phyloP scores from a whole-genome alignment of 23 tunicate genomes.

The Ascidia mentula region DNA sequence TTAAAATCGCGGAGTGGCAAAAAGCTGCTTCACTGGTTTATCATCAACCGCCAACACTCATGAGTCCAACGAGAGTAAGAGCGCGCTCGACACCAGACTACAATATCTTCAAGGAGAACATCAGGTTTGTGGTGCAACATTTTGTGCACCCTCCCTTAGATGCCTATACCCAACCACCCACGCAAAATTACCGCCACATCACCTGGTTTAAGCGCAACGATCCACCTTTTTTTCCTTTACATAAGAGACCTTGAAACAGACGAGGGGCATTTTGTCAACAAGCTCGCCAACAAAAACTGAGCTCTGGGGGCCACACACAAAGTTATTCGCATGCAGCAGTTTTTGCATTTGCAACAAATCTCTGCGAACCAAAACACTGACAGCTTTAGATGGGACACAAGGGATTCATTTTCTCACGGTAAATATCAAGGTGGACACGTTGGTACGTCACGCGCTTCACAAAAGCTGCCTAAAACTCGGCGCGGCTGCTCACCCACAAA shows the following conservation, averaged over 20 bases:
- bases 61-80: constrained; percentile 56
- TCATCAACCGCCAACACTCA: constrained; percentile 24
- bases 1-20: constrained; percentile 2
- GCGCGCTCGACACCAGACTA: constrained; percentile 49
- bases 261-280: not conserved
- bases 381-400: not conserved
- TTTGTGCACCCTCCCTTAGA: not conserved
- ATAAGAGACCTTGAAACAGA: not conserved
- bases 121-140: constrained; percentile 36
- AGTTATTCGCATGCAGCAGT: not conserved
- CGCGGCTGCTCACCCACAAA: not conserved
- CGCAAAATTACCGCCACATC: not conserved
- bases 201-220: no score
- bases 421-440: not conserved
- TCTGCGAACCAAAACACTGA: no score
- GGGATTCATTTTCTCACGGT: not conserved
- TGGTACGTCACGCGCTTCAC: not conserved
- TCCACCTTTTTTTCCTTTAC: no score
- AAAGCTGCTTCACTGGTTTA: constrained; percentile 1
- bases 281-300: not conserved
- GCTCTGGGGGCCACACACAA: not conserved
- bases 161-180: not conserved
- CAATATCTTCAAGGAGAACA: constrained; percentile 68
- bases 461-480: not conserved
- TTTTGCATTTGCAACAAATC: no score